phyloP scores from a whole-genome alignment of 2,113 vertebrate genomes.

The Ariopsis seemanni region DNA sequence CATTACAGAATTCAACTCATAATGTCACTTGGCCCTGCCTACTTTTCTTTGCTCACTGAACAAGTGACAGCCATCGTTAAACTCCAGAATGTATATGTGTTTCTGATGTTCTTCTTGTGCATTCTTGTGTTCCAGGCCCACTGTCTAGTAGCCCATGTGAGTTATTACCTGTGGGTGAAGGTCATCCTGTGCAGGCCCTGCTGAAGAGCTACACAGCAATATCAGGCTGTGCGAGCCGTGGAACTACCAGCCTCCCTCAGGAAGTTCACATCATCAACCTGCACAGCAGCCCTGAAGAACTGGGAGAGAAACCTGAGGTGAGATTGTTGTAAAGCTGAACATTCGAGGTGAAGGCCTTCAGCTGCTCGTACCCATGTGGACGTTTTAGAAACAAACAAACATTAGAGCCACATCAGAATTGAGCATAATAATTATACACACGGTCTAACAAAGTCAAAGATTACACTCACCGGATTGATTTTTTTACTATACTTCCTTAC shows the following conservation, averaged over 20 bases:
- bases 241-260: slow-evolving; percentile 78
- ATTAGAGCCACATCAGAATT: background rate
- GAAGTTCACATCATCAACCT: slow-evolving; percentile 95
- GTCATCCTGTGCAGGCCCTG: slow-evolving; percentile 87
- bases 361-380: background rate
- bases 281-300: slow-evolving; percentile 66
- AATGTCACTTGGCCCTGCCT: background rate
- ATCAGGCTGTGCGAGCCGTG: slow-evolving; percentile 90
- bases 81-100: slow-evolving; percentile 7
- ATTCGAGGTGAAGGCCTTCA: background rate
- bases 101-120: background rate
- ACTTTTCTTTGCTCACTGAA: background rate
- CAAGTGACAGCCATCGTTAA: background rate
- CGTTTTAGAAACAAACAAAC: too few relatives aligned
- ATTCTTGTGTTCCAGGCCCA: slow-evolving; percentile 71
- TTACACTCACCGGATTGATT: background rate
- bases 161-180: slow-evolving; percentile 79
- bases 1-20: background rate
- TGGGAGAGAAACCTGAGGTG: slow-evolving; percentile 76
- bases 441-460: background rate
- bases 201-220: slow-evolving; percentile 84
- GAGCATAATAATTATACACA: background rate
- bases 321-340: slow-evolving; percentile 44
- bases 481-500: background rate
- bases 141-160: slow-evolving; percentile 77